Base-by-base conservation (phyloP, 2,113 vertebrate genomes). In the Mirza zaza region DNA sequence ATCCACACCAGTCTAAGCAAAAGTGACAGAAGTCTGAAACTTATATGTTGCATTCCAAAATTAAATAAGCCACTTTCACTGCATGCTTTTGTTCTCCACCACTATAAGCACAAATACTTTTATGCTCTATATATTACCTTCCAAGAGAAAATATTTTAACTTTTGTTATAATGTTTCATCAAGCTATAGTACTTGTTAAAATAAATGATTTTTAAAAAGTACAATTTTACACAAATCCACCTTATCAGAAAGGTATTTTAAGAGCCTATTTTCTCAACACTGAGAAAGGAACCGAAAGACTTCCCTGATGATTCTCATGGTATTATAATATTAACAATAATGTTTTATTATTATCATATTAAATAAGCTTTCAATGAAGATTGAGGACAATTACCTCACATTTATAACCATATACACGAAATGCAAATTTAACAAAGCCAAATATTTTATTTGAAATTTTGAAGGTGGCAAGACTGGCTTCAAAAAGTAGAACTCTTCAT, bases 161-260 rank as follows among this genome's bases (percentile, higher is more conserved):
- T 42, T 23, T 0, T 59, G 34, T 13, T 27, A 20, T 20, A 17
- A 48, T 34, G 36, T 39, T 21, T 68, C 75, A 55, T 27, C 15
- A 11, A 68, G 61, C 39, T 57, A 18, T 4, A 50, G 34, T 36
- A 32, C n/a, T 63, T 8, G 2, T 67, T 34, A 57, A 85, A 77
- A 91, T 32, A 50, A 8, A 73, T 67, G 65, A 73, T 75, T 73
- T 81, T 63, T 63, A 50, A 63, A 87, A 93, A 61, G 76, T 55
- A 63, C 27, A 63, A 23, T 21, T 34, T 21, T 39, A 81, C 50
- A 68, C 8, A 45, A 55, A 20, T 55, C 42, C 15, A 65, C 10
- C 39, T 87, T 85, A 70, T 39, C 39, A 15, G 23, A 48, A 48
- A 83, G 50, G 48, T 14, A 17, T 48, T 48, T 27, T 21, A 61